A percentile compares a stretch with the other conserved stretches of the same genome.
phyloP scores from a whole-genome alignment of 2,888 invertebrate genomes.

The Amaurobius ferox region DNA sequence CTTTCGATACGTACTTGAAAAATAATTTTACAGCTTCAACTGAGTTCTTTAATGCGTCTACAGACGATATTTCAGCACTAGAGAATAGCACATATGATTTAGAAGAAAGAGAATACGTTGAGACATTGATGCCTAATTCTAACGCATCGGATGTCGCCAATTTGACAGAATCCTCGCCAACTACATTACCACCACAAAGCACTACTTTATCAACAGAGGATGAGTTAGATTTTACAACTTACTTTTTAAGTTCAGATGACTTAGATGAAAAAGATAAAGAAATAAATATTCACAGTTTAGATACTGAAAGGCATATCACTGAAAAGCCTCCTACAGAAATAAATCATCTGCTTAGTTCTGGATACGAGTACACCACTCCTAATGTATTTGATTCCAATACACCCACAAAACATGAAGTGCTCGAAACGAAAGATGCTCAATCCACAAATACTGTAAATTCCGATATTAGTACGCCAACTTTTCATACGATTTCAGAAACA shows the following conservation, averaged over 20 bases:
- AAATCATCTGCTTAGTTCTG: background rate
- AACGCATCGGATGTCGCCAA: background rate
- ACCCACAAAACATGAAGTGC: background rate
- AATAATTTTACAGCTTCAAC: background rate
- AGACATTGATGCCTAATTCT: background rate
- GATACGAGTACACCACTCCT: too few species aligned
- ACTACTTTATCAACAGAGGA: too few species aligned
- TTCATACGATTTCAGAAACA: background rate
- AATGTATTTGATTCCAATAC: background rate
- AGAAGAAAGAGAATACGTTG: background rate
- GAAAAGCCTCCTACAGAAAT: background rate
- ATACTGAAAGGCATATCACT: background rate
- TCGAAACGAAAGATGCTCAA: background rate
- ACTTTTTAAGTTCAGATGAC: background rate
- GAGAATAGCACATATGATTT: background rate
- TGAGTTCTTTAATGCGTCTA: background rate
- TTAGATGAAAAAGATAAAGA: background rate
- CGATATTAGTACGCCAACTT: background rate
- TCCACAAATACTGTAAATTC: background rate
- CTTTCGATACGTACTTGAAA: background rate
- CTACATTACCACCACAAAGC: too few species aligned
- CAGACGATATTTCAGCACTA: background rate
- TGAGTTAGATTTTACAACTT: constrained; percentile 2
- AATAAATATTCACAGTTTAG: background rate
- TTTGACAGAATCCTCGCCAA: too few species aligned